phyloP scores from a whole-genome alignment of 2,113 vertebrate species.

The Acrocephalus arundinaceus region DNA sequence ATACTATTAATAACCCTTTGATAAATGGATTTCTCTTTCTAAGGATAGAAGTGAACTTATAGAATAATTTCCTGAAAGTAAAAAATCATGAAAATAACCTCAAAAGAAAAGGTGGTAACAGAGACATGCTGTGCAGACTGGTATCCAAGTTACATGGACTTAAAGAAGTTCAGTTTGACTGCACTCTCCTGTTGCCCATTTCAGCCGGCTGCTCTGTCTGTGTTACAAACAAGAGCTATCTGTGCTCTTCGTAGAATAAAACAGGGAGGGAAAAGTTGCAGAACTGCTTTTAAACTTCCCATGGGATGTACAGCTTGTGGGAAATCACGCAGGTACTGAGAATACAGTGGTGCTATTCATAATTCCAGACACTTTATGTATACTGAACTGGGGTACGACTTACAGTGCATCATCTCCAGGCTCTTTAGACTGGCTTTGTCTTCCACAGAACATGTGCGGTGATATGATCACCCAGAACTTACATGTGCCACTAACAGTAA shows the following conservation, averaged over 20 bases:
- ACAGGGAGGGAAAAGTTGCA: accelerated
- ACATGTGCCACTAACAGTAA: background rate
- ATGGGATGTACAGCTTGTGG: background rate
- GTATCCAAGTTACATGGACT: background rate
- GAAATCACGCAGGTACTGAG: background rate
- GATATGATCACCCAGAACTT: background rate
- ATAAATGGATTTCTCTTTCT: background rate
- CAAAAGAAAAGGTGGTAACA: background rate
- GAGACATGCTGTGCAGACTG: background rate
- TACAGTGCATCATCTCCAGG: background rate
- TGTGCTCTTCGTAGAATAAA: background rate
- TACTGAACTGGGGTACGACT: background rate
- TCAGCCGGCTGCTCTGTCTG: background rate
- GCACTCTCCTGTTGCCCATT: background rate
- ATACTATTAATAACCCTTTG: background rate
- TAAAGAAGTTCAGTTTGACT: background rate
- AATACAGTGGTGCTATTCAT: background rate
- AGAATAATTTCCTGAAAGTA: background rate
- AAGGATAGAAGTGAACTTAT: background rate
- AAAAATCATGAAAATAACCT: background rate
- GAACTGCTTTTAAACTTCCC: background rate
- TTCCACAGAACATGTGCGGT: background rate
- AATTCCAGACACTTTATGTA: background rate
- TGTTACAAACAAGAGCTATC: background rate
- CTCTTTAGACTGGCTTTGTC: background rate